Evolutionary conservation across 1,140 invertebrate genomes (phyloP), one percentile per base, ranked within the genome.

Genomic region (Orchestia grillus): DNA sequence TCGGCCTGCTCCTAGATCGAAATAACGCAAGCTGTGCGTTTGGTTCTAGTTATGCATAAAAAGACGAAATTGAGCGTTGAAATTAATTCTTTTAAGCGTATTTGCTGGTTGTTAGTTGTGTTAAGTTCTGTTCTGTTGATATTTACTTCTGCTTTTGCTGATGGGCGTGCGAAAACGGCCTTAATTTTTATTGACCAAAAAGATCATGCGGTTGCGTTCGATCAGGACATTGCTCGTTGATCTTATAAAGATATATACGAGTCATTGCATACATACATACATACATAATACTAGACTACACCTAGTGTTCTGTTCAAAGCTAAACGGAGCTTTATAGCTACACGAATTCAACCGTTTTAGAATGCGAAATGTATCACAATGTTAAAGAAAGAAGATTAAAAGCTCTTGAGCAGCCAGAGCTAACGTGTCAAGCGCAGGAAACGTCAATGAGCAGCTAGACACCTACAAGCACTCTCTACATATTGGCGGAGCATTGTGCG

Each of bases 401-500:
- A 77, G 62, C 62, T 15, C 15, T 28, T 23, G 11, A 77, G 62
- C 62, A 77, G 62, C 62, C 36, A 77, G 11, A 36, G 62, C 62
- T 77, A 77, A 28, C 62, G 36, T 77, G 62, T 77, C 62, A 77
- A 42, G 42, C 42, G 42, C 88, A 91, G 88, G 88, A 91, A 91
- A 44, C 88, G 88, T 91, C 88, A 91, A 91, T 91, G 88, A 91
- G 28, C 88, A 91, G 41, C 41, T 91, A 91, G 88, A 36, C 41
- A 0, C 19, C 62, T 36, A 36, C 3, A 42, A 91, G 44, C 88
- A 91, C 41, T 44, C 41, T 36, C 88, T 91, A 91, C 42, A 91
- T 91, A 91, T 91, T 91, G 88, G 88, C 88, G 45, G 28, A 36
- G 44, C 92, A 94, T 94, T 94, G 92, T 94, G 92, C 44, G 92